Conservation (phyloP, 2,797 vertebrate species). For the Molossus alvarezi region DNA sequence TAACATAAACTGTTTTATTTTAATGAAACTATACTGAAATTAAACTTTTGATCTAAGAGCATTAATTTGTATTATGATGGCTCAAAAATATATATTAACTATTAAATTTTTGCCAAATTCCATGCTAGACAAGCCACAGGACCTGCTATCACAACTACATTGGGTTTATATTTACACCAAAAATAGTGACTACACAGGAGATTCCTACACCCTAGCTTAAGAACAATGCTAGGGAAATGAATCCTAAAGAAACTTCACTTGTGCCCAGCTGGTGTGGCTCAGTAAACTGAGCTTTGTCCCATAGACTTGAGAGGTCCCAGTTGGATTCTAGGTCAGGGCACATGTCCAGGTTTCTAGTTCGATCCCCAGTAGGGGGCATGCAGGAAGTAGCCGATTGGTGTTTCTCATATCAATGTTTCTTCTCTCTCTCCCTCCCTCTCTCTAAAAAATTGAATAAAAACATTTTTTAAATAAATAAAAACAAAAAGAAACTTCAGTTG, state of each 20-base stretch:
- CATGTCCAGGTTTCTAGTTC: too few relatives aligned
- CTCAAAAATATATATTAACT: slow-evolving; percentile 54
- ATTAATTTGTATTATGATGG: slow-evolving; percentile 57
- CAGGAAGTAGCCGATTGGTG: too few relatives aligned
- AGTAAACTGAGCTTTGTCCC: too few relatives aligned
- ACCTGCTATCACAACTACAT: slow-evolving; percentile 25
- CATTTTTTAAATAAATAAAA: too few relatives aligned
- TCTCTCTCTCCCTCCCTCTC: too few relatives aligned
- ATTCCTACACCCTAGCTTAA: slow-evolving; percentile 23
- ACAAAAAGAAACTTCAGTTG: slow-evolving; percentile 25
- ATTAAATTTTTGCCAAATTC: slow-evolving; percentile 3
- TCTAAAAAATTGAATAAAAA: too few relatives aligned
- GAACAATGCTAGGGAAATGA: slow-evolving; percentile 56
- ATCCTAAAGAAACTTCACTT: slow-evolving; percentile 44
- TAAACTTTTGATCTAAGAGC: slow-evolving; percentile 36
- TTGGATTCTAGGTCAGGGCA: too few relatives aligned
- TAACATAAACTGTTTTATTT: slow-evolving; percentile 66
- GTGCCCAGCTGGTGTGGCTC: too few relatives aligned
- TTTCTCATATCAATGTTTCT: too few relatives aligned
- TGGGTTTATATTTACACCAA: slow-evolving; percentile 10
- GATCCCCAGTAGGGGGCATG: too few relatives aligned
- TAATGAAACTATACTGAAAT: slow-evolving; percentile 45
- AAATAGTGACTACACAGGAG: not conserved
- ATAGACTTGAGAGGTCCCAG: too few relatives aligned
- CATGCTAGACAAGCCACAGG: slow-evolving; percentile 12